Conservation (phyloP, 1,140 invertebrate species). For the Pseudomyrmex gracilis region DNA sequence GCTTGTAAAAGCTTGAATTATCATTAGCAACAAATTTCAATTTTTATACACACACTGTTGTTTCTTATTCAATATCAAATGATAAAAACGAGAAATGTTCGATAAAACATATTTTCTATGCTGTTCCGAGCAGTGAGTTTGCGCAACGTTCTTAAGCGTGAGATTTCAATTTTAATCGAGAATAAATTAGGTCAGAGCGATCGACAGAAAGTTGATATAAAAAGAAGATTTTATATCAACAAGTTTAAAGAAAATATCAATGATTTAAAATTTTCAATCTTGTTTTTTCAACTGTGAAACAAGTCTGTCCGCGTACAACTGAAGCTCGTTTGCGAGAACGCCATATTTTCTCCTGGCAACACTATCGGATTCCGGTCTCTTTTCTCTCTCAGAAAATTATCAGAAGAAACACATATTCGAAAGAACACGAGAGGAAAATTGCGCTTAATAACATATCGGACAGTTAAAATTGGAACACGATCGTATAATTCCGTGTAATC, state of each 20-base stretch:
- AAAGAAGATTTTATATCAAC: neutral
- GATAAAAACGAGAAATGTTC: slow-evolving; percentile 16
- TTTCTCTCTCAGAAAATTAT: slow-evolving; percentile 1
- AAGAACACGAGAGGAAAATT: neutral
- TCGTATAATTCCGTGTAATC: slow-evolving; percentile 24
- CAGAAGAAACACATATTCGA: neutral
- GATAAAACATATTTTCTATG: neutral
- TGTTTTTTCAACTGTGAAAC: neutral
- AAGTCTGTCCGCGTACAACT: no score
- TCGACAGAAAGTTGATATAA: no score
- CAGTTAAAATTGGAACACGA: slow-evolving; percentile 1
- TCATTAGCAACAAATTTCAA: neutral
- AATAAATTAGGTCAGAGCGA: slow-evolving; percentile 39
- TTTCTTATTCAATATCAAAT: neutral
- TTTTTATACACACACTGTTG: neutral
- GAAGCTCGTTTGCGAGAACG: neutral
- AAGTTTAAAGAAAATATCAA: neutral
- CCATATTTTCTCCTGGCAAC: neutral
- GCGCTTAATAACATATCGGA: neutral
- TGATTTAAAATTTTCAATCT: neutral
- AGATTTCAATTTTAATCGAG: slow-evolving; percentile 24
- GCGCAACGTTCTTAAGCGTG: neutral
- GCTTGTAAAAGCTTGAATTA: neutral
- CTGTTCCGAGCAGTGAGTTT: neutral
- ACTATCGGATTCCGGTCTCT: neutral